Percentiles rank a stretch among this genome's conserved stretches.
phyloP scores from a whole-genome alignment of 1,140 invertebrate genomes.

The Drosophila quadrilineata region DNA sequence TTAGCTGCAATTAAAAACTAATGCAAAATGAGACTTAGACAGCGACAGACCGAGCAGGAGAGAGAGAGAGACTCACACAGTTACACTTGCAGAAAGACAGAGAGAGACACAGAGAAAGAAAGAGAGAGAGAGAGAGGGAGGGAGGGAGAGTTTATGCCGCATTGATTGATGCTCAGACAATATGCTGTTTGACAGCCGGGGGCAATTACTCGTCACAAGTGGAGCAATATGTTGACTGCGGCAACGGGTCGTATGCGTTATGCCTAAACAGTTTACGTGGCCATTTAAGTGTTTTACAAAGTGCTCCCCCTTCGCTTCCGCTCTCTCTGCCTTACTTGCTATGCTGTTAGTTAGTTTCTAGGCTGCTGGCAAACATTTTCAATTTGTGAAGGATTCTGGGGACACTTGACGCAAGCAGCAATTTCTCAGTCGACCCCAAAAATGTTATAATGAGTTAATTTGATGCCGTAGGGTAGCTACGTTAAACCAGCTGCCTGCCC shows the following conservation, averaged over 20 bases:
- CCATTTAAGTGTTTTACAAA: conserved; percentile 44
- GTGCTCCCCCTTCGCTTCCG: no score
- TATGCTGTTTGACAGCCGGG: conserved; percentile 37
- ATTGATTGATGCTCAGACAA: conserved; percentile 38
- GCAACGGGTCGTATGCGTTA: conserved; percentile 40
- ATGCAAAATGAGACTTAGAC: conserved; percentile 22
- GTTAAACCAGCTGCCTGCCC: not conserved
- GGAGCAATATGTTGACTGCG: conserved; percentile 11
- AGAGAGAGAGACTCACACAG: conserved; percentile 18
- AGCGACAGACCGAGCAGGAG: not conserved
- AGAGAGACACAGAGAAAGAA: not conserved
- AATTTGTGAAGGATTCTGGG: conserved; percentile 39
- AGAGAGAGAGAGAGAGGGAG: conserved; percentile 15
- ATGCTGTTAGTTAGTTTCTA: conserved; percentile 42
- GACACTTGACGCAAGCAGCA: not conserved
- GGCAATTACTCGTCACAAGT: conserved; percentile 44
- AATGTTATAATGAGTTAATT: conserved; percentile 77
- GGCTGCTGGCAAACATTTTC: conserved; percentile 47
- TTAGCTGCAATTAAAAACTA: conserved; percentile 76
- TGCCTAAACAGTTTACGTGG: conserved; percentile 69
- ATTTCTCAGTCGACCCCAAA: conserved; percentile 49
- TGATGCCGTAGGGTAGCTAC: conserved; percentile 44
- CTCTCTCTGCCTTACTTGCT: no score
- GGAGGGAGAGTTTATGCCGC: conserved; percentile 8
- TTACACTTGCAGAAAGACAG: no score